Evolutionary conservation across 2,113 vertebrate genomes (phyloP).

Genomic region (Bambusicola thoracicus): DNA sequence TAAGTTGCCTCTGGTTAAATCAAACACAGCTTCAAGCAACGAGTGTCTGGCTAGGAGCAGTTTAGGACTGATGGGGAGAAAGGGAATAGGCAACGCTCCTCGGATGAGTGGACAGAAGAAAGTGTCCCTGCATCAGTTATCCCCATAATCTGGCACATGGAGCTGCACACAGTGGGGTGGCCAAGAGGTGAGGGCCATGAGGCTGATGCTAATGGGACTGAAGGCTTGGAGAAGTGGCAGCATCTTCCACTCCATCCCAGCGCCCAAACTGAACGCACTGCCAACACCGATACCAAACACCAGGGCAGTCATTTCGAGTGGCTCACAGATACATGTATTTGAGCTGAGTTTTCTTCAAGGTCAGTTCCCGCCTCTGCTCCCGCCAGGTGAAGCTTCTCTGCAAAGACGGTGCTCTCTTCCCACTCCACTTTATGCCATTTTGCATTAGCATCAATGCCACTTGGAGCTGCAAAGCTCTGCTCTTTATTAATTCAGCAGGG

Average conservation of each 20-base stretch:
- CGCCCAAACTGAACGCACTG: accelerated
- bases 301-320: background rate
- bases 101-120: background rate
- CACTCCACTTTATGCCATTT: background rate
- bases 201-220: background rate
- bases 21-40: background rate
- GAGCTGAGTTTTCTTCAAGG: slow-evolving; percentile 5
- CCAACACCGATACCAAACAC: accelerated
- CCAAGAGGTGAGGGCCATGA: background rate
- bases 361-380: slow-evolving; percentile 6
- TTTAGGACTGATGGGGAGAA: background rate
- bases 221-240: background rate
- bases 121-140: background rate
- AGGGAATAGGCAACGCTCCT: background rate
- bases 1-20: slow-evolving; percentile 46
- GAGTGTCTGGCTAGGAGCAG: slow-evolving; percentile 7
- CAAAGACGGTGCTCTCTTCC: background rate
- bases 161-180: background rate
- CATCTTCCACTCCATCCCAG: background rate
- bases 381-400: slow-evolving; percentile 13
- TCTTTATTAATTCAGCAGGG: background rate
- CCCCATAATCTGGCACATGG: background rate
- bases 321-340: background rate
- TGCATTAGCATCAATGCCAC: background rate
- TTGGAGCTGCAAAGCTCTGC: background rate